Evolutionary conservation across 2,113 vertebrate genomes (phyloP).

Genomic region (Poeciliopsis turrubarensis): DNA sequence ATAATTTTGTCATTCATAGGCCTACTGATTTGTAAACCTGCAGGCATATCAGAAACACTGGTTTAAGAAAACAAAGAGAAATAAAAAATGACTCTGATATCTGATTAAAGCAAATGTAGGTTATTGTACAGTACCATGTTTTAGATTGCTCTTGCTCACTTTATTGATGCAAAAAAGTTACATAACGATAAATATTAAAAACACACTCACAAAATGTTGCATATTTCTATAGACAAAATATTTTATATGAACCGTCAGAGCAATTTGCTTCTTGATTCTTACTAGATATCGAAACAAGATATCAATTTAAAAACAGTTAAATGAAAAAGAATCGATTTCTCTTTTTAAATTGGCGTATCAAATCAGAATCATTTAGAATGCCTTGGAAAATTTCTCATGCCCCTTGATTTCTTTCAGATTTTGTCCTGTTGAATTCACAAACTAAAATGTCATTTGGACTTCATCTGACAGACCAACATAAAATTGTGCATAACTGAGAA

Average conservation of each 20-base stretch:
- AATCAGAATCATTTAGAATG: neutral
- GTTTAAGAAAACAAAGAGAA: neutral
- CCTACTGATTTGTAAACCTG: conserved; percentile 41
- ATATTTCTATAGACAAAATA: neutral
- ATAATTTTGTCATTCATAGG: conserved; percentile 56
- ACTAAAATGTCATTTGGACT: neutral
- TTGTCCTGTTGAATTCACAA: neutral
- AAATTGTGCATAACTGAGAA: neutral
- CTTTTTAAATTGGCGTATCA: neutral
- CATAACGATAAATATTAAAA: neutral
- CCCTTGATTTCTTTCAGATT: neutral
- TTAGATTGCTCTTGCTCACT: neutral
- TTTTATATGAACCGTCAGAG: neutral
- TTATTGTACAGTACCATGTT: neutral
- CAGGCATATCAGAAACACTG: neutral
- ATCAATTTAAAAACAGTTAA: neutral
- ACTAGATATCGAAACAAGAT: neutral
- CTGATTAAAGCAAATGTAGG: neutral
- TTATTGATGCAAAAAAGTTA: neutral
- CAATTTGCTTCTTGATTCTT: neutral
- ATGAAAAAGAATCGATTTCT: neutral
- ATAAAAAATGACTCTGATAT: neutral
- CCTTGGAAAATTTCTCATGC: neutral
- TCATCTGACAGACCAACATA: neutral
- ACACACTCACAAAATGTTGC: neutral